phyloP scores from a whole-genome alignment of 2,113 vertebrate genomes.

The Speoplatyrhinus poulsoni region DNA sequence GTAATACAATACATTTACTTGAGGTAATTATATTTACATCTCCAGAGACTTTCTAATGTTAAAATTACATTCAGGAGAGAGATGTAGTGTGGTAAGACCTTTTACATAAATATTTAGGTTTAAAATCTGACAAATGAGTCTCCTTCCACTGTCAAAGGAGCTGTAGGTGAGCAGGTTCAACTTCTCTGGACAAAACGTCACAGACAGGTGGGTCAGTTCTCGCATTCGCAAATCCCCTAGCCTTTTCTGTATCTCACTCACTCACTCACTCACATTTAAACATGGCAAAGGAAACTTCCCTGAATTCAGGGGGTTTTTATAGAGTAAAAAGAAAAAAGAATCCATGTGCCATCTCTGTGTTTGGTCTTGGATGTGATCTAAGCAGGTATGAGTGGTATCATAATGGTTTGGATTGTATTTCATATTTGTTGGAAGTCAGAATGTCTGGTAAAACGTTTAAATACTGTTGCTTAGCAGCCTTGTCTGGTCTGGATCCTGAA shows the following conservation, averaged over 20 bases:
- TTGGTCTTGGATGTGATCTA: conserved; percentile 35
- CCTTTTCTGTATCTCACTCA: conserved; percentile 33
- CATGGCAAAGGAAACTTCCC: conserved; percentile 48
- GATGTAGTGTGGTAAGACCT: conserved; percentile 41
- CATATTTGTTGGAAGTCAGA: conserved; percentile 37
- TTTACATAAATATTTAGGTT: conserved; percentile 75
- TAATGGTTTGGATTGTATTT: conserved; percentile 46
- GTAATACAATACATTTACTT: background rate
- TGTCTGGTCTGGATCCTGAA: conserved; percentile 65
- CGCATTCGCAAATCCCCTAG: conserved; percentile 30
- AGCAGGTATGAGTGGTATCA: conserved; percentile 44
- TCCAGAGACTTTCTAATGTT: conserved; percentile 31
- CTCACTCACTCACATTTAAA: conserved; percentile 11
- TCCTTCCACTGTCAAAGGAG: conserved; percentile 44
- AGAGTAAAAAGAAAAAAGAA: background rate
- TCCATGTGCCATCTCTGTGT: conserved; percentile 24
- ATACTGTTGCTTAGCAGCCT: conserved; percentile 39
- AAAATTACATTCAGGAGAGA: conserved; percentile 51
- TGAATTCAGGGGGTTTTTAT: conserved; percentile 17
- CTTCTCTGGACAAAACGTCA: too few relatives aligned
- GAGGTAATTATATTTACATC: background rate
- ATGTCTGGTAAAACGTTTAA: conserved; percentile 49
- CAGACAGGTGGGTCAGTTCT: conserved; percentile 50
- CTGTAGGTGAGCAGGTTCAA: conserved; percentile 25
- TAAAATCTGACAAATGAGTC: conserved; percentile 60